phyloP scores from a whole-genome alignment of 2,888 invertebrate species.

The Emmelina monodactyla region DNA sequence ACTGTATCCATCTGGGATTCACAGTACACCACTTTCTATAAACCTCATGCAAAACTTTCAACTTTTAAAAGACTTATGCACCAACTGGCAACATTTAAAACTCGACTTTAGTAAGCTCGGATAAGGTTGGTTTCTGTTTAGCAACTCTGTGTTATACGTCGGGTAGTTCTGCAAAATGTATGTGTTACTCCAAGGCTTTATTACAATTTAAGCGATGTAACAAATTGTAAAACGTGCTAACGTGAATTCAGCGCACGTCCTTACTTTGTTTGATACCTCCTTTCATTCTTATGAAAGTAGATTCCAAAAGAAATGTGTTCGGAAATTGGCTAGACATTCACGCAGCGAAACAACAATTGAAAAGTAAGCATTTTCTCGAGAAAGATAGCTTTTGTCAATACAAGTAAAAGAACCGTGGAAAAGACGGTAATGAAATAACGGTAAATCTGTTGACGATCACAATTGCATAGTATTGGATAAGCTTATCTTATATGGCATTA shows the following conservation, averaged over 20 bases:
- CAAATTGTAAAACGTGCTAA: conserved; percentile 58
- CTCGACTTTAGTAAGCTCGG: too few species aligned
- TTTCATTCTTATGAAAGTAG: conserved; percentile 23
- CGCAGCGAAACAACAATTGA: too few species aligned
- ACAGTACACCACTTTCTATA: conserved; percentile 52
- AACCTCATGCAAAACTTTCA: conserved; percentile 29
- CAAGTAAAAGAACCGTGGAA: too few species aligned
- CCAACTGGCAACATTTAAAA: too few species aligned
- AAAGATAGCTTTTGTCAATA: too few species aligned
- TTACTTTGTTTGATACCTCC: conserved; percentile 44
- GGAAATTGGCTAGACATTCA: too few species aligned
- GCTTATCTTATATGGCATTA: too few species aligned
- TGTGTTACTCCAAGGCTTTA: conserved; percentile 53
- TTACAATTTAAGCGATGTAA: conserved; percentile 61
- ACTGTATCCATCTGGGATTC: conserved; percentile 53
- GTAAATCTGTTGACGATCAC: too few species aligned
- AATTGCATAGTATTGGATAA: too few species aligned
- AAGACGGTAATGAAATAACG: too few species aligned
- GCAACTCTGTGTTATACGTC: conserved; percentile 20
- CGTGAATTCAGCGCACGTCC: conserved; percentile 50
- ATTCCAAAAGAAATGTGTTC: neutral
- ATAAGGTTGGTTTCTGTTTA: neutral
- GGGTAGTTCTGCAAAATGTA: conserved; percentile 23
- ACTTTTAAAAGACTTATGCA: conserved; percentile 17
- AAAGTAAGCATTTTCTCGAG: too few species aligned